These are phyloP conservation scores for Aphidius gifuensis DNA, from an alignment of 1,140 invertebrate species.

Conservation along the genomic window DNA sequence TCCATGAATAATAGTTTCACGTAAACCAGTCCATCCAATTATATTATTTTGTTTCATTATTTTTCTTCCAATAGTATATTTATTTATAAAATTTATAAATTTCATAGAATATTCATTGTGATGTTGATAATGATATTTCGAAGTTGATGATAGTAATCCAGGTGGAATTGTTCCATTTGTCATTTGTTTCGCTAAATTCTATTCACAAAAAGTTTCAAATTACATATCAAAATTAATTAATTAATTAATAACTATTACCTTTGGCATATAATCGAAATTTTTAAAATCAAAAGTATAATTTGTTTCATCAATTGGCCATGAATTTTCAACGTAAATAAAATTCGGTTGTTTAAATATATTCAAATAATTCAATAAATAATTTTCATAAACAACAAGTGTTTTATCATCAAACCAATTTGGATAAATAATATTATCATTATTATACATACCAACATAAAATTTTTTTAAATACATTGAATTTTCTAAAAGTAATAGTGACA, in stretches of 20 bases:
- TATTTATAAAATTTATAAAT: slow-evolving; percentile 25
- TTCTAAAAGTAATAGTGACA: slow-evolving; percentile 20
- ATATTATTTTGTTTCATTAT: slow-evolving; percentile 16
- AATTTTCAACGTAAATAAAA: slow-evolving; percentile 23
- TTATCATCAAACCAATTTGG: slow-evolving; percentile 30
- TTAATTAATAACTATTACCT: slow-evolving; percentile 20
- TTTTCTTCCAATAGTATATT: slow-evolving; percentile 15
- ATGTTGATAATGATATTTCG: slow-evolving; percentile 22
- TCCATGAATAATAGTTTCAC: slow-evolving; percentile 21
- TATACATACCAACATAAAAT: slow-evolving; percentile 22
- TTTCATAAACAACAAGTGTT: slow-evolving; percentile 14
- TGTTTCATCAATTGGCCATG: slow-evolving; percentile 29
- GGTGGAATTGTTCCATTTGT: slow-evolving; percentile 29
- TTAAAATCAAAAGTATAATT: not conserved
- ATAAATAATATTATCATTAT: slow-evolving; percentile 26
- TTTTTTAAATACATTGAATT: not conserved
- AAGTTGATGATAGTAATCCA: slow-evolving; percentile 21
- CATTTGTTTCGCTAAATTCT: slow-evolving; percentile 27
- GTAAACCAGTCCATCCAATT: slow-evolving; percentile 28
- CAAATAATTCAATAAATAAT: slow-evolving; percentile 25
- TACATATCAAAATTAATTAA: not conserved
- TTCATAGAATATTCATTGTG: slow-evolving; percentile 27
- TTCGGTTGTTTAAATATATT: slow-evolving; percentile 4
- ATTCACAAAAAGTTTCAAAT: not conserved
- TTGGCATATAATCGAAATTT: slow-evolving; percentile 33